phyloP scores from a whole-genome alignment of 2,113 vertebrate genomes.

The Myiopsitta monachus region DNA sequence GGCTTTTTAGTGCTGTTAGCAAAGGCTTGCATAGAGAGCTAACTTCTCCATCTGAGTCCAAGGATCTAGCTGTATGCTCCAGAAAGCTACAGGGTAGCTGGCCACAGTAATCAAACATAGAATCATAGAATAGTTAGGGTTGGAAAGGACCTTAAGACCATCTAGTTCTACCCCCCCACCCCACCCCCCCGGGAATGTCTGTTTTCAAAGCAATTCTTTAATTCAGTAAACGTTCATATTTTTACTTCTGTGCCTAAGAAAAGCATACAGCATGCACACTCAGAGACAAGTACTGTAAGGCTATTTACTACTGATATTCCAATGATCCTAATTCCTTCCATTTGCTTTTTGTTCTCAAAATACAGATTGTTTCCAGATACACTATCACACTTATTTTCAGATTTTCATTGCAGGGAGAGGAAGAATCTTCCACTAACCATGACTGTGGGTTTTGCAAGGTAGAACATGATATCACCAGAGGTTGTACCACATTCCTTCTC shows the following conservation, averaged over 20 bases:
- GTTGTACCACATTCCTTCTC: background rate
- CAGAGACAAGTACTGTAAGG: background rate
- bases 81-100: background rate
- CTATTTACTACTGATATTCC: background rate
- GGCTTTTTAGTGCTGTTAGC: background rate
- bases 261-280: too few species aligned
- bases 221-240: too few species aligned
- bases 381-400: background rate
- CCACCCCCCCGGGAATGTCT: too few species aligned
- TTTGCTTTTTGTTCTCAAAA: background rate
- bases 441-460: background rate
- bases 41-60: background rate
- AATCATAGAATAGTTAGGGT: too few species aligned
- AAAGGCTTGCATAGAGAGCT: background rate
- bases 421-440: background rate
- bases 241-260: too few species aligned
- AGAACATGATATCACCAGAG: background rate
- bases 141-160: too few species aligned
- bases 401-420: rapidly evolving
- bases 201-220: too few species aligned
- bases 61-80: background rate
- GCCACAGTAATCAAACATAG: background rate
- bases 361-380: background rate
- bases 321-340: background rate
- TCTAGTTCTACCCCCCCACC: too few species aligned